Percentiles rank a stretch among this genome's conserved stretches.
Evolutionary conservation across 1,140 invertebrate species (phyloP).

Genomic region (Meloidogyne chitwoodi): DNA sequence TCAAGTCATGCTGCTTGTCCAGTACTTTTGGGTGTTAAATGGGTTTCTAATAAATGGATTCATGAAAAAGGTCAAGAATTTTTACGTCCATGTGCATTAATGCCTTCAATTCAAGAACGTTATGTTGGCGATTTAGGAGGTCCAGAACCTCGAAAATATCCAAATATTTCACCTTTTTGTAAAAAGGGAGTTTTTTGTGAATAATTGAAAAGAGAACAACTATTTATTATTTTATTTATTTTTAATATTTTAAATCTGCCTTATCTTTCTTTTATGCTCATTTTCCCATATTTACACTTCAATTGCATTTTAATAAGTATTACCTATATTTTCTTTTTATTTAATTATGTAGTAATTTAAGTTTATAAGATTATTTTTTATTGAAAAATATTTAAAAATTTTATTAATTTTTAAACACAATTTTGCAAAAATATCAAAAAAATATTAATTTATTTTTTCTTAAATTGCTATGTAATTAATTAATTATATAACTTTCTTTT

Average conservation of each 20-base stretch:
- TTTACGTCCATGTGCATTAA: constrained; percentile 71
- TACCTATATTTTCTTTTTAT: too few relatives aligned
- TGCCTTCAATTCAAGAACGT: constrained; percentile 45
- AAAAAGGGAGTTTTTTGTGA: constrained; percentile 8
- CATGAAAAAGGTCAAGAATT: constrained; percentile 91
- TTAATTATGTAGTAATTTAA: too few relatives aligned
- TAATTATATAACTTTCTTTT: too few relatives aligned
- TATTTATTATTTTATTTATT: neutral
- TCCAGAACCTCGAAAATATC: constrained; percentile 38
- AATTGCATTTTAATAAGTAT: neutral
- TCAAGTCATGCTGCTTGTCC: constrained; percentile 76
- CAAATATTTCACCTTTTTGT: constrained; percentile 47
- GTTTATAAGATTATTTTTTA: too few relatives aligned
- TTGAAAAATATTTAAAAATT: too few relatives aligned
- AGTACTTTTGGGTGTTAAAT: constrained; percentile 88
- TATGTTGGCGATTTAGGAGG: constrained; percentile 58
- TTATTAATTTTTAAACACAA: too few relatives aligned
- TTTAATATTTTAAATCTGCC: neutral
- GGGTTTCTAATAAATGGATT: constrained; percentile 98
- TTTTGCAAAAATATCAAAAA: too few relatives aligned
- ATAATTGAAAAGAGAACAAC: neutral
- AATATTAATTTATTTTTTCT: too few relatives aligned
- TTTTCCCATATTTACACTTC: neutral
- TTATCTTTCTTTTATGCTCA: neutral
- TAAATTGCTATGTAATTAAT: too few relatives aligned